These are phyloP conservation scores for Hydrophis major DNA, from an alignment of 2,797 vertebrate species.

Conservation along the genomic window DNA sequence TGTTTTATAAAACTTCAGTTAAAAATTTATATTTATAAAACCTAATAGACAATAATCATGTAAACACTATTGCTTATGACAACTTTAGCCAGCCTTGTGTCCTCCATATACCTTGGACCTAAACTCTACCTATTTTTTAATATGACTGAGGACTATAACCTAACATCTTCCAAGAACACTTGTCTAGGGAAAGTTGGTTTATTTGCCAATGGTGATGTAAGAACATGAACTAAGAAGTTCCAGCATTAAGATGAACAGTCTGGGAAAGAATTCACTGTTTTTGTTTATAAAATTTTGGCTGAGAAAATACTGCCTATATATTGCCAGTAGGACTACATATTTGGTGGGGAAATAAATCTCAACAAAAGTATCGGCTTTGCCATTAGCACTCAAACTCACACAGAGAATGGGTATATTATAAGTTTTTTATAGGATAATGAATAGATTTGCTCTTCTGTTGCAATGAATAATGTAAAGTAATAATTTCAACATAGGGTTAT, in stretches of 20 bases:
- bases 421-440: slow-evolving; percentile 14
- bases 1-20: background rate
- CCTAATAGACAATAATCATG: background rate
- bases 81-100: background rate
- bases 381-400: slow-evolving; percentile 20
- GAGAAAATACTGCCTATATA: slow-evolving; percentile 6
- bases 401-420: slow-evolving; percentile 36
- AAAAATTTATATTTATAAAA: background rate
- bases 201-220: background rate
- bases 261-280: slow-evolving; percentile 26
- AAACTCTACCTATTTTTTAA: background rate
- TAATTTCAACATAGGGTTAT: slow-evolving; percentile 33
- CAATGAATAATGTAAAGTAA: slow-evolving; percentile 22
- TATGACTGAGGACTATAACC: background rate
- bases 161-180: background rate
- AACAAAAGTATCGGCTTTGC: slow-evolving; percentile 24
- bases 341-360: slow-evolving; percentile 39
- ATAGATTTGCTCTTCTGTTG: slow-evolving; percentile 37
- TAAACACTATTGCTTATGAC: background rate
- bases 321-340: slow-evolving; percentile 23
- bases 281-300: slow-evolving; percentile 42
- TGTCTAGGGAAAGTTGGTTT: background rate
- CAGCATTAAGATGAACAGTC: slow-evolving; percentile 12
- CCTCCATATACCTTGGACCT: background rate
- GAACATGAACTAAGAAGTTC: slow-evolving; percentile 6